Evolutionary conservation across 2,797 vertebrate genomes (phyloP).

Genomic region (Acrossocheilus fasciatus): DNA sequence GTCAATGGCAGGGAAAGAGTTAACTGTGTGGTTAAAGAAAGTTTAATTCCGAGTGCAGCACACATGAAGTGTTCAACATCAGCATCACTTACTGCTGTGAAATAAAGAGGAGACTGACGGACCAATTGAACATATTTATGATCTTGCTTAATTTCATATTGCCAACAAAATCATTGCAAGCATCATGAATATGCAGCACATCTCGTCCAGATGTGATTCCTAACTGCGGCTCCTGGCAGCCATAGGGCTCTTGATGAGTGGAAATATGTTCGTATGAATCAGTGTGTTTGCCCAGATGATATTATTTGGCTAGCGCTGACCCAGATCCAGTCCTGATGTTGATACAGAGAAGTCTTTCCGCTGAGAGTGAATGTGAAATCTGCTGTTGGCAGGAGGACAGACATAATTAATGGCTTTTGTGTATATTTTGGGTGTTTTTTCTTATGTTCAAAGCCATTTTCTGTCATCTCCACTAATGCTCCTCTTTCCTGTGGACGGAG

Average conservation of each 20-base stretch:
- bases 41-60: too few relatives aligned
- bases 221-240: neutral
- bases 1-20: too few relatives aligned
- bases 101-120: too few relatives aligned
- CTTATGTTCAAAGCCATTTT: slow-evolving; percentile 25
- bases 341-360: neutral
- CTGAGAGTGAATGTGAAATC: neutral
- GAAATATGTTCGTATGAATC: neutral
- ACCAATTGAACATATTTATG: neutral
- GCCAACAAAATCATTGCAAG: neutral
- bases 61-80: too few relatives aligned
- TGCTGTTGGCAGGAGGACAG: neutral
- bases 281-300: neutral
- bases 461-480: neutral
- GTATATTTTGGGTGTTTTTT: slow-evolving; percentile 19
- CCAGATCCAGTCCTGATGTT: neutral
- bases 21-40: too few relatives aligned
- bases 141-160: neutral
- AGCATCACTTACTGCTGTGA: neutral
- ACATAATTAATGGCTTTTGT: slow-evolving; percentile 13
- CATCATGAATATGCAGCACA: neutral
- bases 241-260: neutral
- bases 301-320: neutral
- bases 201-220: neutral
- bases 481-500: neutral